Conservation (phyloP, 1,140 invertebrate species). For the Leptoteleia sp. region DNA sequence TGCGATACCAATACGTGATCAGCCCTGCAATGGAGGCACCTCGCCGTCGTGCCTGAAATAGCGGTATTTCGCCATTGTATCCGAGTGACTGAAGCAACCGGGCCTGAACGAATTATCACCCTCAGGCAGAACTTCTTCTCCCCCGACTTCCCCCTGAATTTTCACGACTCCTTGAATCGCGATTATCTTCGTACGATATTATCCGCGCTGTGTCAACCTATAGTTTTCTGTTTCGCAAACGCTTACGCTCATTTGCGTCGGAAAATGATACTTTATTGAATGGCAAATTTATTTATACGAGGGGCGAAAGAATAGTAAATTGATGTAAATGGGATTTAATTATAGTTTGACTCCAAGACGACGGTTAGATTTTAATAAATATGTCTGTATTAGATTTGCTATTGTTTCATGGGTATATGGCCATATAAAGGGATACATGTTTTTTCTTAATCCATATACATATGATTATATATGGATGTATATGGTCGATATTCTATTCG, state of each 20-base stretch:
- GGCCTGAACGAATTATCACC: slow-evolving; percentile 43
- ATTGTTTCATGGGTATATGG: no score
- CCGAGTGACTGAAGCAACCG: slow-evolving; percentile 45
- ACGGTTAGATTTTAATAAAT: no score
- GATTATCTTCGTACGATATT: slow-evolving; percentile 44
- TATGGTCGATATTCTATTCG: no score
- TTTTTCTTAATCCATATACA: no score
- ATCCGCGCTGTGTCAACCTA: slow-evolving; percentile 10
- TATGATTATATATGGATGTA: no score
- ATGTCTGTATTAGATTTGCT: no score
- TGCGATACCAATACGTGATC: slow-evolving; percentile 60
- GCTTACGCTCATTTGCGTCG: slow-evolving; percentile 16
- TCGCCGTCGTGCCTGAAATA: slow-evolving; percentile 32
- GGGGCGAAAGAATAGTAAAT: no score
- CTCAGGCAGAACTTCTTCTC: slow-evolving; percentile 25
- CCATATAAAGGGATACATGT: no score
- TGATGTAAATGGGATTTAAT: no score
- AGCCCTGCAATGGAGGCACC: slow-evolving; percentile 40
- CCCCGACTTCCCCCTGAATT: slow-evolving; percentile 24
- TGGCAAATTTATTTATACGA: neutral
- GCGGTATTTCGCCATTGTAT: slow-evolving; percentile 40
- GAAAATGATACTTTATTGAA: slow-evolving; percentile 3
- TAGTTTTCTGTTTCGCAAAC: slow-evolving; percentile 17
- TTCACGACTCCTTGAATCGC: slow-evolving; percentile 45
- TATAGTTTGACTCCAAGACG: no score